Evolutionary conservation across 1,140 invertebrate genomes (phyloP).

Genomic region (Achroia grisella): DNA sequence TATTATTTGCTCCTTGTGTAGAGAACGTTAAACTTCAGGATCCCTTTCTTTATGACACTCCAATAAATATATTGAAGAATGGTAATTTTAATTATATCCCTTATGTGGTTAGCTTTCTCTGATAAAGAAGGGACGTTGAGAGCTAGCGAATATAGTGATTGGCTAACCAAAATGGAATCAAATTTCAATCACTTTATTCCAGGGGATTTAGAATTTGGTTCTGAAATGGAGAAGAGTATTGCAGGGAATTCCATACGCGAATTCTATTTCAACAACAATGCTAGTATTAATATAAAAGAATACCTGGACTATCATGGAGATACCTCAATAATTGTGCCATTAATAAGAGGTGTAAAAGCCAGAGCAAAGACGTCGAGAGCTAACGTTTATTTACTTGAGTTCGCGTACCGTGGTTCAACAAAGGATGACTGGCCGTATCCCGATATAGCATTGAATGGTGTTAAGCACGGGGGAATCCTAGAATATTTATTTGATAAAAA

Average conservation of each 20-base stretch:
- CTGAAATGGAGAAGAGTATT: conserved; percentile 20
- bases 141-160: conserved; percentile 33
- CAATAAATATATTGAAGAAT: conserved; percentile 38
- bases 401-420: conserved; percentile 32
- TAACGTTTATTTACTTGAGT: conserved; percentile 40
- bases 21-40: conserved; percentile 36
- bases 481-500: conserved; percentile 50
- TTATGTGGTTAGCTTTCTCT: conserved; percentile 40
- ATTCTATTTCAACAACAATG: conserved; percentile 41
- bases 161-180: conserved; percentile 40
- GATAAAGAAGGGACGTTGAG: conserved; percentile 52
- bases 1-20: conserved; percentile 53
- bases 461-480: conserved; percentile 38
- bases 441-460: conserved; percentile 42
- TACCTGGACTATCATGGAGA: conserved; percentile 57
- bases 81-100: conserved; percentile 51
- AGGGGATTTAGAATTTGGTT: conserved; percentile 36
- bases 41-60: conserved; percentile 39
- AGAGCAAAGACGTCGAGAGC: conserved; percentile 32
- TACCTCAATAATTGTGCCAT: conserved; percentile 35
- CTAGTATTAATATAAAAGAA: conserved; percentile 46
- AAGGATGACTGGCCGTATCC: conserved; percentile 42
- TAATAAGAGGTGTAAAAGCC: conserved; percentile 36
- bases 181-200: conserved; percentile 52
- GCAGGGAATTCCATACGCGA: conserved; percentile 30